Evolutionary conservation across 2,888 invertebrate species (phyloP).

Genomic region (Limulus polyphemus): DNA sequence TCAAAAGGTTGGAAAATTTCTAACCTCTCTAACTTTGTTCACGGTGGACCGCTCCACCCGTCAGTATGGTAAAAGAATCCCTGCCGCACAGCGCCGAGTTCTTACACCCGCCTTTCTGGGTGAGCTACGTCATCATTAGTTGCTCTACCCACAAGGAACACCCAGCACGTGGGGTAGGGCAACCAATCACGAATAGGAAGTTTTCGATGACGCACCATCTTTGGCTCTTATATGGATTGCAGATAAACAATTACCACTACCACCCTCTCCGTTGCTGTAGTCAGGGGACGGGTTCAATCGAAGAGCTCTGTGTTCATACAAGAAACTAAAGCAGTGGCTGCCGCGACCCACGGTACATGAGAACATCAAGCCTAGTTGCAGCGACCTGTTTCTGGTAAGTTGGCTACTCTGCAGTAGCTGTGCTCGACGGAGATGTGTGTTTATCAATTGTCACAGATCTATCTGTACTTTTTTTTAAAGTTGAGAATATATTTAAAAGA

Average conservation of each 20-base stretch:
- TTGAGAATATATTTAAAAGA: too few relatives aligned
- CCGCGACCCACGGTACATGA: too few relatives aligned
- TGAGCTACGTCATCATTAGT: slow-evolving; percentile 24
- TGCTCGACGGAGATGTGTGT: neutral
- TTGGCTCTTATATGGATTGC: slow-evolving; percentile 20
- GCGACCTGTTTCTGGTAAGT: slow-evolving; percentile 9
- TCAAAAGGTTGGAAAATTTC: too few relatives aligned
- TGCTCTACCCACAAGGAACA: slow-evolving; percentile 22
- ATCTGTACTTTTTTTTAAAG: too few relatives aligned
- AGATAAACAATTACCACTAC: slow-evolving; percentile 17
- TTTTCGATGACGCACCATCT: slow-evolving; percentile 19
- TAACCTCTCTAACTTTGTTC: too few relatives aligned
- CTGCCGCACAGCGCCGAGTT: slow-evolving; percentile 15
- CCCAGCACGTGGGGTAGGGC: slow-evolving; percentile 21
- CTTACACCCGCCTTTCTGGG: slow-evolving; percentile 21
- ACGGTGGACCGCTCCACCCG: too few relatives aligned
- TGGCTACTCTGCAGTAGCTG: neutral
- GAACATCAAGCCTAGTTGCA: too few relatives aligned
- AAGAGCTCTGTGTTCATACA: slow-evolving; percentile 12
- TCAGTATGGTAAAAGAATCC: neutral
- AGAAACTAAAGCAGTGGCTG: too few relatives aligned
- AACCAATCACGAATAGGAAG: slow-evolving; percentile 22
- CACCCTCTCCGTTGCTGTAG: slow-evolving; percentile 18
- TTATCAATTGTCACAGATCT: too few relatives aligned
- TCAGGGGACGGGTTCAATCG: slow-evolving; percentile 18